Conservation (phyloP, 2,113 vertebrate genomes). For the Dipodomys ordii region DNA sequence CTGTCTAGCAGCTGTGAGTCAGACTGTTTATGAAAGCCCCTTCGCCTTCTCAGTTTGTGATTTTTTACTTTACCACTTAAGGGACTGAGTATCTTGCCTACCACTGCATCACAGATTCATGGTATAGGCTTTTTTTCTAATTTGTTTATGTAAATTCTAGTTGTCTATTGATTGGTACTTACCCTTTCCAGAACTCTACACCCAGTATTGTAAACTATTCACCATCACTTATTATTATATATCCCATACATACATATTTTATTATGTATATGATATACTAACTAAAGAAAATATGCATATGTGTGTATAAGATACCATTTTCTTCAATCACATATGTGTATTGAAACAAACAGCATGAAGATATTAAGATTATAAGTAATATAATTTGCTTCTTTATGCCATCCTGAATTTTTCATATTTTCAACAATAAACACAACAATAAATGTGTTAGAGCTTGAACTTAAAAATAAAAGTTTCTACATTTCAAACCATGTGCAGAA, state of each 20-base stretch:
- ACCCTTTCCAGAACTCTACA: neutral
- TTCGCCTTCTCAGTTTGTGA: slow-evolving; percentile 38
- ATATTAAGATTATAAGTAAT: neutral
- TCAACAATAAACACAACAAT: neutral
- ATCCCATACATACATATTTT: neutral
- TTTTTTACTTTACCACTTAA: slow-evolving; percentile 52
- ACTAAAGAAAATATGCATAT: slow-evolving; percentile 26
- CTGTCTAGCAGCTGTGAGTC: slow-evolving; percentile 41
- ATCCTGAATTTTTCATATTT: slow-evolving; percentile 12
- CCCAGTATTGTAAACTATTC: neutral
- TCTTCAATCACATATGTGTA: neutral
- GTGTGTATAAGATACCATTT: neutral
- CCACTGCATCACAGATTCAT: neutral
- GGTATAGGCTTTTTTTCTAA: neutral
- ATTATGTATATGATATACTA: slow-evolving; percentile 8
- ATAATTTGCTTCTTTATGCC: slow-evolving; percentile 10
- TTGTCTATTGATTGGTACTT: neutral
- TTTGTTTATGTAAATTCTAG: neutral
- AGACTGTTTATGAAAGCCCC: neutral
- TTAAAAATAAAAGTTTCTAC: slow-evolving; percentile 28
- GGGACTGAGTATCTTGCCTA: neutral
- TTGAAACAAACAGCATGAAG: slow-evolving; percentile 26
- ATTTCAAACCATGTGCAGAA: neutral
- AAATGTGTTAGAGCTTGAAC: slow-evolving; percentile 4
- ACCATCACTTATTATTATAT: slow-evolving; percentile 36